These are phyloP conservation scores for Drosophila tsacasi DNA, from an alignment of 1,140 invertebrate species.

Conservation along the genomic window DNA sequence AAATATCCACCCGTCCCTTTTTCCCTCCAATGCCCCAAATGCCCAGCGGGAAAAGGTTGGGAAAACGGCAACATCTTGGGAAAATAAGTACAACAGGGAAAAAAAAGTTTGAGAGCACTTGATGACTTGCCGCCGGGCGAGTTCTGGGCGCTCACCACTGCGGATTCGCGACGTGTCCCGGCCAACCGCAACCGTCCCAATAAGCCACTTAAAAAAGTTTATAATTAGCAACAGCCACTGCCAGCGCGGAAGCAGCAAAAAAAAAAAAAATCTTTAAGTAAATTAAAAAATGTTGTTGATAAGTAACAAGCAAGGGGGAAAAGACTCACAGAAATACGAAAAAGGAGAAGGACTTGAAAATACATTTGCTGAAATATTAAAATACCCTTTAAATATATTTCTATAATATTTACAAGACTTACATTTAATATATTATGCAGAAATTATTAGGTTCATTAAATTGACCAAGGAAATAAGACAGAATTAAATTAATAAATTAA, in stretches of 20 bases:
- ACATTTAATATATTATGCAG: too few relatives aligned
- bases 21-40: neutral
- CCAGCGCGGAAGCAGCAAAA: conserved; percentile 29
- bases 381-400: neutral
- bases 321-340: neutral
- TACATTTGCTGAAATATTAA: neutral
- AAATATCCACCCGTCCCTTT: conserved; percentile 36
- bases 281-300: conserved; percentile 63
- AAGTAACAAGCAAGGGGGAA: conserved; percentile 36
- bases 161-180: conserved; percentile 29
- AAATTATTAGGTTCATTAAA: too few relatives aligned
- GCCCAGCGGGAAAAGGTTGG: conserved; percentile 22
- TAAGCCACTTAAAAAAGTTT: conserved; percentile 83
- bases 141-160: conserved; percentile 22
- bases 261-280: conserved; percentile 53
- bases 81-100: conserved; percentile 1
- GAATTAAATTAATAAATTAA: neutral
- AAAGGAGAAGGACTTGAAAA: neutral
- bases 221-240: conserved; percentile 75
- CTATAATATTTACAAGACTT: neutral
- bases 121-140: conserved; percentile 60
- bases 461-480: too few relatives aligned
- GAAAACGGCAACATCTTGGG: conserved; percentile 66
- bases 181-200: conserved; percentile 72
- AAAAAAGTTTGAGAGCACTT: conserved; percentile 65